Evolutionary conservation across 2,888 invertebrate genomes (phyloP).

Genomic region (Pardosa pseudoannulata): DNA sequence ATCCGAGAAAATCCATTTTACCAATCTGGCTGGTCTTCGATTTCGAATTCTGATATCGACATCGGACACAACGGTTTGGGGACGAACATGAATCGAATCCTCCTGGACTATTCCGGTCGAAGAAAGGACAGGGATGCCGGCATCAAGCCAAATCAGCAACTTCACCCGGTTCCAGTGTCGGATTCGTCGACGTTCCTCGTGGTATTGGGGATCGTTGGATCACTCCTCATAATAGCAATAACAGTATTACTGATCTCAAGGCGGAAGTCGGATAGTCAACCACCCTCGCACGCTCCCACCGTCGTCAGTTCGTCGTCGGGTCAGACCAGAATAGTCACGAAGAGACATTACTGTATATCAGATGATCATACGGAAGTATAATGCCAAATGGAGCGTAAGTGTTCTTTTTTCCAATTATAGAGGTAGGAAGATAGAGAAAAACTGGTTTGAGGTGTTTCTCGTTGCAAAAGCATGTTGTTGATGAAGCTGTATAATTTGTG

Average conservation of each 20-base stretch:
- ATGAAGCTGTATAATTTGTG: no score
- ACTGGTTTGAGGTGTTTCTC: no score
- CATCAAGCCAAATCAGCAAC: not conserved
- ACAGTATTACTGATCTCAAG: constrained; percentile 38
- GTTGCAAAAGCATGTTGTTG: no score
- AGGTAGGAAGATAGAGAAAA: no score
- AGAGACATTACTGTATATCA: not conserved
- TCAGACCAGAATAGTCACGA: constrained; percentile 36
- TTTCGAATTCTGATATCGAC: not conserved
- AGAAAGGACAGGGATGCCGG: not conserved
- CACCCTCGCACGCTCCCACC: constrained; percentile 24
- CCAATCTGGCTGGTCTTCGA: not conserved
- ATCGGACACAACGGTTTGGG: constrained; percentile 71
- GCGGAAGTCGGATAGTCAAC: not conserved
- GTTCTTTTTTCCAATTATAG: no score
- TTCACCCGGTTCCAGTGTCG: not conserved
- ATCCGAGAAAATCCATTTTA: constrained; percentile 1
- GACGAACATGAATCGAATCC: constrained; percentile 73
- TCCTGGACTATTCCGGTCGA: constrained; percentile 46
- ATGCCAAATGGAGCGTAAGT: not conserved
- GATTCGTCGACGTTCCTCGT: constrained; percentile 34
- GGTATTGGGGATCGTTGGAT: constrained; percentile 40
- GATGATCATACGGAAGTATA: constrained; percentile 66
- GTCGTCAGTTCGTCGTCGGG: constrained; percentile 23
- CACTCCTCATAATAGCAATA: constrained; percentile 54